A percentile compares a stretch with the other conserved stretches of the same genome.
phyloP scores from a whole-genome alignment of 1,140 invertebrate species.

The Hylyphantes graminicola region DNA sequence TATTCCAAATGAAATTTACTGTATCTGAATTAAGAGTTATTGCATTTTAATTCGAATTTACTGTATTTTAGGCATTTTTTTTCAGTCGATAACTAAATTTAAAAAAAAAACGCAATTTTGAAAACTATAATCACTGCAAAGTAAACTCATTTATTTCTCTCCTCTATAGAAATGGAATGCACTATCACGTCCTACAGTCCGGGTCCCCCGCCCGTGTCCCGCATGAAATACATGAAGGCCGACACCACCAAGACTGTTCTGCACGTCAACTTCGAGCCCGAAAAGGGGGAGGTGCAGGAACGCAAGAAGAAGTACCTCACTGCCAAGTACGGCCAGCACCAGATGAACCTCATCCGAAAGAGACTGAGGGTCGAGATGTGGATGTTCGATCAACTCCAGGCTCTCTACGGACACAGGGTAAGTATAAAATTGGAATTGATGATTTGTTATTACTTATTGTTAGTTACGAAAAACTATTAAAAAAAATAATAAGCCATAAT shows the following conservation, averaged over 20 bases:
- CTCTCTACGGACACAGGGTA: constrained; percentile 85
- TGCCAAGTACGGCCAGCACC: constrained; percentile 95
- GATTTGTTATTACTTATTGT: no score
- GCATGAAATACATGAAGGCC: constrained; percentile 33
- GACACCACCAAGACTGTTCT: constrained; percentile 75
- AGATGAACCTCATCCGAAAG: constrained; percentile 96
- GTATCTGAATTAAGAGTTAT: no score
- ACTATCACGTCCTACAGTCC: constrained; percentile 42
- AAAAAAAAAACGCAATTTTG: no score
- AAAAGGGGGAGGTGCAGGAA: constrained; percentile 84
- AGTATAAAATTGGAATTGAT: no score
- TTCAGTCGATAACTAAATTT: no score
- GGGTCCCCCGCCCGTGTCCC: constrained; percentile 37
- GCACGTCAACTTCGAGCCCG: constrained; percentile 87
- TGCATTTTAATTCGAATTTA: no score
- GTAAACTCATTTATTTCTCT: no score
- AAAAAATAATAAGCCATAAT: no score
- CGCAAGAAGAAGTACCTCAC: constrained; percentile 87
- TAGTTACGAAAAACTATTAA: no score
- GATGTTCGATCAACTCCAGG: constrained; percentile 94
- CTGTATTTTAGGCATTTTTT: no score
- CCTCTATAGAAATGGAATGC: constrained; percentile 43
- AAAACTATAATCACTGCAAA: no score
- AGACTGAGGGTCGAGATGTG: constrained; percentile 95
- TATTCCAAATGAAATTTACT: no score